Evolutionary conservation across 2,888 invertebrate species (phyloP).

Genomic region (Deroplatys truncata): DNA sequence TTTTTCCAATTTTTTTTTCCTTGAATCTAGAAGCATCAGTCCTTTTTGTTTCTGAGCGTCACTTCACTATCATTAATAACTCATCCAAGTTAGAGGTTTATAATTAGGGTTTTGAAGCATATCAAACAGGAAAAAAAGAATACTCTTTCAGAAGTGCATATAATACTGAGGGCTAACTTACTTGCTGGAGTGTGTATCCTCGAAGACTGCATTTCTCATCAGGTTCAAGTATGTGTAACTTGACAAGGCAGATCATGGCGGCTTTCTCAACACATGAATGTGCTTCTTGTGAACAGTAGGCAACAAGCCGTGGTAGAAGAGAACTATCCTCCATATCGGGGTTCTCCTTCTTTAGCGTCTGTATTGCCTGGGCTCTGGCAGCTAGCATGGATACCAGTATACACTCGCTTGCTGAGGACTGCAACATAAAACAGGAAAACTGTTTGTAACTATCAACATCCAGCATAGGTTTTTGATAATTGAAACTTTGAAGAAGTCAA

Average conservation of each 20-base stretch:
- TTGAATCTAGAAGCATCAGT: no score
- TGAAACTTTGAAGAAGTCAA: not conserved
- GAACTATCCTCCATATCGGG: conserved; percentile 58
- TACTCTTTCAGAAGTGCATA: no score
- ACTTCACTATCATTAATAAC: no score
- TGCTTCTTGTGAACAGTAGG: conserved; percentile 67
- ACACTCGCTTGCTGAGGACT: conserved; percentile 78
- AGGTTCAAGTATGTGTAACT: conserved; percentile 65
- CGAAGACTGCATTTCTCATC: conserved; percentile 64
- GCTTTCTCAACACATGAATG: conserved; percentile 77
- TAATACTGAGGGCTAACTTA: conserved; percentile 23
- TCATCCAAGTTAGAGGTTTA: no score
- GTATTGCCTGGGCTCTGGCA: conserved; percentile 68
- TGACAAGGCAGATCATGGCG: conserved; percentile 71
- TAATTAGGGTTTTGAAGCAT: not conserved
- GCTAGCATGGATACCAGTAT: conserved; percentile 73
- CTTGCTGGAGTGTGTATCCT: conserved; percentile 57
- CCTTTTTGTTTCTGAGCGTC: no score
- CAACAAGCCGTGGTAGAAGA: conserved; percentile 71
- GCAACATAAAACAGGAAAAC: conserved; percentile 26
- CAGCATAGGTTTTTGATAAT: not conserved
- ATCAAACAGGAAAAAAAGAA: no score
- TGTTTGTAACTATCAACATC: not conserved
- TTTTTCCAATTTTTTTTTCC: no score
- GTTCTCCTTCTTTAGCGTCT: conserved; percentile 55